Evolutionary conservation across 2,888 invertebrate genomes (phyloP), one percentile per base, ranked within the genome.

Genomic region (Cancer borealis): DNA sequence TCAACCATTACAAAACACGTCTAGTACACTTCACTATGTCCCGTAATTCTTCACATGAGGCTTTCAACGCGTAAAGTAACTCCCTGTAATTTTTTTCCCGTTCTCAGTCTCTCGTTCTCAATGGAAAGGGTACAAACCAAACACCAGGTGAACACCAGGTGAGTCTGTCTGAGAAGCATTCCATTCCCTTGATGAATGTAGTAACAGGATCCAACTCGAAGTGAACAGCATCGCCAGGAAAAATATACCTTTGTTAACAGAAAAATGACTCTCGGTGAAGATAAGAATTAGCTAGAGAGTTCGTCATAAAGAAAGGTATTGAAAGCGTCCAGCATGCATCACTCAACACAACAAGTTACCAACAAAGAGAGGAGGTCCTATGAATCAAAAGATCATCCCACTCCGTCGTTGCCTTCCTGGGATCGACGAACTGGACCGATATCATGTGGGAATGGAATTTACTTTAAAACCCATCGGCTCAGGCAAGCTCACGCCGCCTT

Each of bases 331-430:
- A 26, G 26, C n/a, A 73, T 3, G 73, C 73, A n/a, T 73, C 6
- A 73, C 73, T n/a, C n/a, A n/a, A 26, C 26, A 26, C 26, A 26
- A 26, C 73, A 73, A 66, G 73, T 73, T 73, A 26, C 21, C 73
- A 73, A 26, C 73, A 73, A 73, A 73, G 73, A 8, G 3, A 73
- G 26, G 73, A 73, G 73, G n/a, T 73, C 21, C 26, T 26, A n/a
- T n/a, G 73, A 73, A 73, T 73, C 73, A 73, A 73, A 73, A 73
- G 73, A 73, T 73, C n/a, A 73, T 10, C 73, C 73, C 73, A 73
- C 73, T 10, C 73, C 73, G n/a, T 73, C 26, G n/a, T 5, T 73
- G 10, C 73, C 73, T 73, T 73, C n/a, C 73, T 26, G 73, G 3
- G n/a, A 73, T n/a, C n/a, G 10, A n/a, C 8, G 26, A 73, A 10